Conservation (phyloP, 2,888 invertebrate species). For the Acrobasis suavella region DNA sequence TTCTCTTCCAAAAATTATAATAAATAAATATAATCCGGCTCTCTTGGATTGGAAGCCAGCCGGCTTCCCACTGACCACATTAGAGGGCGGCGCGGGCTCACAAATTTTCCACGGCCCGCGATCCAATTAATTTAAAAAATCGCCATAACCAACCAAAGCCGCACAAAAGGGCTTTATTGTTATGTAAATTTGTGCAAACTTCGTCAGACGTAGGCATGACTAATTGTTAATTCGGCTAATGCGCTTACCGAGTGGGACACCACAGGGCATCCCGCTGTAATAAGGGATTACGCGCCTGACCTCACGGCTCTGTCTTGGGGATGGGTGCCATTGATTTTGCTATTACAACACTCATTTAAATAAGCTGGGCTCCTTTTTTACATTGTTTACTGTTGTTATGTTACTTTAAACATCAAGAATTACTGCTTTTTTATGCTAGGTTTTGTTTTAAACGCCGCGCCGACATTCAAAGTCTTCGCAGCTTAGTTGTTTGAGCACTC, state of each 20-base stretch:
- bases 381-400: neutral
- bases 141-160: constrained; percentile 63
- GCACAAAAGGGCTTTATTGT: constrained; percentile 74
- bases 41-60: neutral
- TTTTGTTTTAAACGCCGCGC: constrained; percentile 39
- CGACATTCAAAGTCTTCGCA: constrained; percentile 48
- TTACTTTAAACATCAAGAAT: too few relatives aligned
- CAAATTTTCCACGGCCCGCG: constrained; percentile 72
- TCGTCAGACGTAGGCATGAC: constrained; percentile 78
- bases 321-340: constrained; percentile 23
- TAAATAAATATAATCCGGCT: neutral
- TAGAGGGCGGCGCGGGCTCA: constrained; percentile 46
- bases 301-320: constrained; percentile 39
- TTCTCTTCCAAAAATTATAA: too few relatives aligned
- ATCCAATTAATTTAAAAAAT: constrained; percentile 81
- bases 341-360: constrained; percentile 19
- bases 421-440: neutral
- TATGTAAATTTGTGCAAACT: constrained; percentile 81
- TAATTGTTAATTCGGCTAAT: constrained; percentile 82
- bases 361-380: neutral
- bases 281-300: constrained; percentile 44
- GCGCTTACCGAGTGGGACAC: constrained; percentile 70
- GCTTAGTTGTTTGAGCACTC: constrained; percentile 23
- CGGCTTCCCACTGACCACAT: constrained; percentile 53
- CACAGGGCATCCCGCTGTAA: constrained; percentile 52